A percentile compares a stretch with the other conserved stretches of the same genome.
Evolutionary conservation across 1,140 invertebrate species (phyloP).

Genomic region (Idris sp.): DNA sequence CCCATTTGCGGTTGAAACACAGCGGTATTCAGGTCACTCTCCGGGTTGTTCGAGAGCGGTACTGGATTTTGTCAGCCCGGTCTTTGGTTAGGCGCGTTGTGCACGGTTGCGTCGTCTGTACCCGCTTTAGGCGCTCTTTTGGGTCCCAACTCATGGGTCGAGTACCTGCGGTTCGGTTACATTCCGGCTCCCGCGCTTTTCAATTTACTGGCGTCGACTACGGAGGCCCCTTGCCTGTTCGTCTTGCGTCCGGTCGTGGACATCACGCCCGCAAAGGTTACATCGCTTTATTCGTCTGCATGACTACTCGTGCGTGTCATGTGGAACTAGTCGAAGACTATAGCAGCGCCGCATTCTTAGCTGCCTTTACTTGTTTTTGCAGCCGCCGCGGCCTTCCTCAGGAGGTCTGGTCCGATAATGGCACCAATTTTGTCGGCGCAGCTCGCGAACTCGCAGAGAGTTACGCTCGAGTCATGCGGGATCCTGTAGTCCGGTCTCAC

Average conservation of each 20-base stretch:
- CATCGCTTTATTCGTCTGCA: not conserved
- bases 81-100: too few relatives aligned
- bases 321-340: not conserved
- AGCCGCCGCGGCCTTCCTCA: not conserved
- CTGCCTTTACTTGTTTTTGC: not conserved
- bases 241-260: not conserved
- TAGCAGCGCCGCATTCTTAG: not conserved
- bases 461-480: too few relatives aligned
- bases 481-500: not conserved
- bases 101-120: too few relatives aligned
- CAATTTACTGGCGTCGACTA: slow-evolving; percentile 4
- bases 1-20: too few relatives aligned
- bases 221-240: too few relatives aligned
- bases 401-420: not conserved
- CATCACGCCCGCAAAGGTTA: not conserved
- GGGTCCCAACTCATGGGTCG: not conserved
- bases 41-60: too few relatives aligned
- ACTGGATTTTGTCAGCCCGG: too few relatives aligned
- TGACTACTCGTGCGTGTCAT: not conserved
- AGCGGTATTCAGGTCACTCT: too few relatives aligned
- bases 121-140: not conserved
- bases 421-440: slow-evolving; percentile 3
- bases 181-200: not conserved
- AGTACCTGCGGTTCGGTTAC: not conserved
- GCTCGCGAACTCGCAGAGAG: not conserved